These are phyloP conservation scores for Ciconia maguari DNA, from an alignment of 2,113 vertebrate species.

Conservation along the genomic window DNA sequence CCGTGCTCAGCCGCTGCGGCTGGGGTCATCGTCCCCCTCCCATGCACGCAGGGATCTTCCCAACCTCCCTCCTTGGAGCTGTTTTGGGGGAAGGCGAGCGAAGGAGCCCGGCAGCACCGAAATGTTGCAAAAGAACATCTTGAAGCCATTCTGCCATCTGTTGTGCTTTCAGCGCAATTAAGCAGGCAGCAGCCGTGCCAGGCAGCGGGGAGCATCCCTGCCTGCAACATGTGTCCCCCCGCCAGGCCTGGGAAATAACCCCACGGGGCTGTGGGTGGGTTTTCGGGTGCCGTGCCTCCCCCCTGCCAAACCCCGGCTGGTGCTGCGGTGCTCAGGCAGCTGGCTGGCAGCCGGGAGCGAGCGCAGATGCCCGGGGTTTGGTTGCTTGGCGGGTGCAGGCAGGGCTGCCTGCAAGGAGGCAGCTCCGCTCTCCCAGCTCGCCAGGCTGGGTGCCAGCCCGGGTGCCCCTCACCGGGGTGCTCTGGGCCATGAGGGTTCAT, in stretches of 20 bases:
- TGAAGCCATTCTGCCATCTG: constrained; percentile 59
- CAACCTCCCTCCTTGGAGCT: background rate
- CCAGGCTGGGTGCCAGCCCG: background rate
- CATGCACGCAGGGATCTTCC: rapidly evolving
- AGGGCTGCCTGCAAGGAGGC: too few relatives aligned
- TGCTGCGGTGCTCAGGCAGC: background rate
- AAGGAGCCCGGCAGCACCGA: background rate
- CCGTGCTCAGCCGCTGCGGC: rapidly evolving
- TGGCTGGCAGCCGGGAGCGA: background rate
- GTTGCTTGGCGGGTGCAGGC: background rate
- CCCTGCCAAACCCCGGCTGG: background rate
- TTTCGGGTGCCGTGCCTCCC: background rate
- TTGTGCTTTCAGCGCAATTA: constrained; percentile 56
- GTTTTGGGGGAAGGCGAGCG: background rate
- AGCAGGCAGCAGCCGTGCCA: constrained; percentile 42
- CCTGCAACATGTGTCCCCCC: background rate
- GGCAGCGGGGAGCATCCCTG: background rate
- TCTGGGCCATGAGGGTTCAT: background rate
- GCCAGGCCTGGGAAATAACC: background rate
- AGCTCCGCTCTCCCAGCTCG: rapidly evolving
- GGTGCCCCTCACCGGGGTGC: background rate
- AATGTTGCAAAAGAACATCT: constrained; percentile 40
- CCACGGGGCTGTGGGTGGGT: background rate
- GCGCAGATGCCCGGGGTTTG: background rate
- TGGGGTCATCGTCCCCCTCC: background rate